These are phyloP conservation scores for Taurulus bubalis DNA, from an alignment of 2,113 vertebrate species.

Conservation along the genomic window DNA sequence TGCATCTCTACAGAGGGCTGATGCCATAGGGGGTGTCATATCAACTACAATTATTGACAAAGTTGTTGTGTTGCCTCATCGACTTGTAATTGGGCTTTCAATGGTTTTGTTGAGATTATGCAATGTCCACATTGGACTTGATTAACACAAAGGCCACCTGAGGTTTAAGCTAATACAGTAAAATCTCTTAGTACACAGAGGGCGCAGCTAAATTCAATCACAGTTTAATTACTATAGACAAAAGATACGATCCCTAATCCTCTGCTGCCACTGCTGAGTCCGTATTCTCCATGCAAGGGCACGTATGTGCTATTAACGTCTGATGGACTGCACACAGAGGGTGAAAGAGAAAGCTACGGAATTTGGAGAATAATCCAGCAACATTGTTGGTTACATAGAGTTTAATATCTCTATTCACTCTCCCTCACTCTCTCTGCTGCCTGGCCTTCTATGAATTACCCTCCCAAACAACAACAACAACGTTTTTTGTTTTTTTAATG, in stretches of 20 bases:
- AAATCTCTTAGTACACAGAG: conserved; percentile 30
- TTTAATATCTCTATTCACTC: conserved; percentile 12
- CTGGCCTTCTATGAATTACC: not conserved
- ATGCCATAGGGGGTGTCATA: not conserved
- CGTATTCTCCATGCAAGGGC: not conserved
- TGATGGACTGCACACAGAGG: conserved; percentile 10
- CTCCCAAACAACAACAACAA: too few species aligned
- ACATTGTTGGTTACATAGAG: conserved; percentile 18
- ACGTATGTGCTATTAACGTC: not conserved
- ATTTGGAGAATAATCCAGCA: conserved; percentile 4
- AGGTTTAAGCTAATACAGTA: conserved; percentile 41
- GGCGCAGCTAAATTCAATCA: conserved; percentile 54
- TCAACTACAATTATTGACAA: conserved; percentile 17
- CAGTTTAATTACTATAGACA: conserved; percentile 58
- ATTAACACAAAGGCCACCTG: conserved; percentile 43
- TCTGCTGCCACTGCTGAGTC: conserved; percentile 42
- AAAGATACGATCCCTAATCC: not conserved
- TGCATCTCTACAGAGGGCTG: not conserved
- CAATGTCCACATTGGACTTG: conserved; percentile 20
- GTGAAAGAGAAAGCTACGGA: not conserved
- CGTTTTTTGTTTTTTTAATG: too few species aligned
- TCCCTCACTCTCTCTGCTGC: not conserved
- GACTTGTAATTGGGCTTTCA: conserved; percentile 8
- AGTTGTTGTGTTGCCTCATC: not conserved
- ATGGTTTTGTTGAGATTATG: conserved; percentile 20